Base-by-base conservation (phyloP, 2,113 vertebrate genomes). In the Myodes glareolus region DNA sequence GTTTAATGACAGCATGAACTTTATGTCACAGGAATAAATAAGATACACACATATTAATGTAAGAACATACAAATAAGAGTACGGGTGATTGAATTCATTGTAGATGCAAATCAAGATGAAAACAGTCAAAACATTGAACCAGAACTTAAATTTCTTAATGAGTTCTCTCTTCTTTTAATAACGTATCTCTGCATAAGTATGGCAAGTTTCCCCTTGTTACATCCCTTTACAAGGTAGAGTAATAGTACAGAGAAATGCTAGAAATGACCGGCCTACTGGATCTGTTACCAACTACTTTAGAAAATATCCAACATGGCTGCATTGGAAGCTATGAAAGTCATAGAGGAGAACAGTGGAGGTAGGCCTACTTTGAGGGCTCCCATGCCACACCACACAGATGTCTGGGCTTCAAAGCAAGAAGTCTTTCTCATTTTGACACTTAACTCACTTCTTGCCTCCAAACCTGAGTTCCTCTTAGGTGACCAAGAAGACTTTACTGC, bases 71-170 rank as follows among this genome's bases (percentile, higher is more conserved):
- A 92, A 88, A 42, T 73, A 87, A 90, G 42, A 67, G 7, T 55
- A 76, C 75, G 94, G 67, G 70, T 96, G 55, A 72, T 92, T 78
- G 2, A 61, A 93, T 11, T 55, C 73, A 82, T 13, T 39, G 17
- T 33, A 97, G n/a, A 86, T 63, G 89, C 2, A 82, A 90, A 76
- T 85, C 76, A 95, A 86, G 17, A 63, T 87, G 39, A 94, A 92
- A 91, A 82, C 21, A 63, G 31, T 91, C 42, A 63, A 96, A 98
- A 85, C 61, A 93, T n/a, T 80, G 94, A 96, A 89, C 67, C 39
- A 96, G 36, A 96, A 92, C 84, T 84, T 96, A 70, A 92, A 84
- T 84, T 75, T 96, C 58, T 75, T 95, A 88, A 76, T 91, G 47
- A 88, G n/a, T 90, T 90, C 33, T 42, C n/a, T 42, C 39, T 33